phyloP scores from a whole-genome alignment of 1,140 invertebrate species.

The Heterodera schachtii region DNA sequence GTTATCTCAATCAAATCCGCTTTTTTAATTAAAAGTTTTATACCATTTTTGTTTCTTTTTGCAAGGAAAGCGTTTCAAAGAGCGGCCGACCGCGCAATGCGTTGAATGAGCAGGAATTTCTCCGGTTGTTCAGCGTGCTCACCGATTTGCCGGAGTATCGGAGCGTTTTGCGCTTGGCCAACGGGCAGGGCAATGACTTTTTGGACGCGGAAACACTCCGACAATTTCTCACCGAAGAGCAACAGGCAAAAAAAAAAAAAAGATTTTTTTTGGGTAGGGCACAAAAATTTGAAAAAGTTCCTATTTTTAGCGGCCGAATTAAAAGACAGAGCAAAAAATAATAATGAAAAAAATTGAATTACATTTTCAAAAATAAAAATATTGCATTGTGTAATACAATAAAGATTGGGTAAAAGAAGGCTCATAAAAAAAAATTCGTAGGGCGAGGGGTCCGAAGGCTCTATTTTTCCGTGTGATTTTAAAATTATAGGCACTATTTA shows the following conservation, averaged over 20 bases:
- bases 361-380: too few relatives aligned
- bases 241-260: conserved; percentile 48
- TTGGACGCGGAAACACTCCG: conserved; percentile 48
- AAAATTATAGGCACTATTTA: too few relatives aligned
- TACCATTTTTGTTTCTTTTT: not conserved
- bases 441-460: too few relatives aligned
- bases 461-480: too few relatives aligned
- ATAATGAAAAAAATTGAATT: too few relatives aligned
- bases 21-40: not conserved
- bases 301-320: too few relatives aligned
- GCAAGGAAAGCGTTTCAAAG: conserved; percentile 27
- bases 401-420: too few relatives aligned
- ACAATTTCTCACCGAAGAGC: conserved; percentile 58
- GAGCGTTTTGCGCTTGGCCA: conserved; percentile 48
- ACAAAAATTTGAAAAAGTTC: too few relatives aligned
- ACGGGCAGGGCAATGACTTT: conserved; percentile 47
- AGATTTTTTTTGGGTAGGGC: not conserved
- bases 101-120: conserved; percentile 60
- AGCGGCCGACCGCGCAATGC: conserved; percentile 20
- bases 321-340: too few relatives aligned
- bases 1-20: too few relatives aligned
- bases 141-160: conserved; percentile 59
- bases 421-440: too few relatives aligned
- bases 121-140: conserved; percentile 54
- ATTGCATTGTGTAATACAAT: too few relatives aligned